These are phyloP conservation scores for Thymelicus sylvestris DNA, from an alignment of 2,888 invertebrate genomes.

Conservation along the genomic window DNA sequence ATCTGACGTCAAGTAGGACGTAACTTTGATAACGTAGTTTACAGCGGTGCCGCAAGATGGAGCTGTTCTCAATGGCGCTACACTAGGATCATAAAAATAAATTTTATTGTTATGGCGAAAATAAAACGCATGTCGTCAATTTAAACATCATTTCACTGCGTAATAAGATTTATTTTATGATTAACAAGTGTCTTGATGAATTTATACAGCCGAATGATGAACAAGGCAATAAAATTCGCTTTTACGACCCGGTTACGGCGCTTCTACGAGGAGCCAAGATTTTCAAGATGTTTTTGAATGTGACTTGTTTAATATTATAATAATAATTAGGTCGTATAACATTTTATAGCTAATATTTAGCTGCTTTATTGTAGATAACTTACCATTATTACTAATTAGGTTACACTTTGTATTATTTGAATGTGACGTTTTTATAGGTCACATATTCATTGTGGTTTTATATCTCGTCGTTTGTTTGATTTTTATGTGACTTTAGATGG, in stretches of 20 bases:
- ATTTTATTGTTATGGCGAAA: constrained; percentile 85
- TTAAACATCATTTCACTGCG: constrained; percentile 83
- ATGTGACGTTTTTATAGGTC: constrained; percentile 14
- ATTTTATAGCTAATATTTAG: constrained; percentile 27
- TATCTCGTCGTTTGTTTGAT: constrained; percentile 5
- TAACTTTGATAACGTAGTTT: constrained; percentile 57
- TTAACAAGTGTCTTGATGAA: constrained; percentile 85
- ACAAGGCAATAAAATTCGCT: constrained; percentile 79
- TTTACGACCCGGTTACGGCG: constrained; percentile 77
- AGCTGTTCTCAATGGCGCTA: constrained; percentile 63
- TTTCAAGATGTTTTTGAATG: constrained; percentile 69
- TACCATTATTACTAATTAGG: constrained; percentile 19
- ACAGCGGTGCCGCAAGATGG: constrained; percentile 65
- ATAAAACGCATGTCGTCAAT: constrained; percentile 85
- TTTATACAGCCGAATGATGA: constrained; percentile 81
- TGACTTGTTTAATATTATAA: constrained; percentile 54
- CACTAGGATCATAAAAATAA: constrained; percentile 78
- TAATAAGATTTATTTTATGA: constrained; percentile 85
- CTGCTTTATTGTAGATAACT: constrained; percentile 16
- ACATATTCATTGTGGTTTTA: constrained; percentile 4
- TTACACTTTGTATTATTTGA: constrained; percentile 14
- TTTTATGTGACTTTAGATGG: neutral
- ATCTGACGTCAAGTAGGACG: constrained; percentile 63
- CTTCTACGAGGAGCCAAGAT: constrained; percentile 76
- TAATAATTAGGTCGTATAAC: constrained; percentile 42